phyloP scores from a whole-genome alignment of 2,888 invertebrate genomes.

The Ischnura elegans region DNA sequence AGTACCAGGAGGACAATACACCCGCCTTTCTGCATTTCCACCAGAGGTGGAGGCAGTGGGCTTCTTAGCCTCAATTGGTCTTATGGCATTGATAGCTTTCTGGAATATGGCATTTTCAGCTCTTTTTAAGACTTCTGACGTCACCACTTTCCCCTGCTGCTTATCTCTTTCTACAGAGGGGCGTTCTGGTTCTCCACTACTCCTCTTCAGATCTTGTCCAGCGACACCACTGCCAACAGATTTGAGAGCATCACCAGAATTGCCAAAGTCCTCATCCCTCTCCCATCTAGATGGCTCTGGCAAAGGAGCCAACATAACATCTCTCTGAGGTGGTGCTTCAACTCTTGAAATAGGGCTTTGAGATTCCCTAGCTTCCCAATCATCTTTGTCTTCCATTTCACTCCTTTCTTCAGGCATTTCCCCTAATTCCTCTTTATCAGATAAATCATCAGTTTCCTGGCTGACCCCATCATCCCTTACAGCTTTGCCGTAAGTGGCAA shows the following conservation, averaged over 20 bases:
- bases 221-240: constrained; percentile 36
- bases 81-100: constrained; percentile 90
- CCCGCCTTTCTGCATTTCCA: constrained; percentile 68
- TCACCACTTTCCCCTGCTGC: constrained; percentile 84
- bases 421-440: constrained; percentile 73
- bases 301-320: constrained; percentile 85
- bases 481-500: constrained; percentile 69
- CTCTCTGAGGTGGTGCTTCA: constrained; percentile 73
- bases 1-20: constrained; percentile 29
- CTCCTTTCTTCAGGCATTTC: constrained; percentile 71
- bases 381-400: constrained; percentile 46
- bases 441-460: constrained; percentile 80
- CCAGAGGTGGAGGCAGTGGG: constrained; percentile 70
- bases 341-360: constrained; percentile 68
- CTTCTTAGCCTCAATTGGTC: constrained; percentile 74
- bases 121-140: constrained; percentile 92
- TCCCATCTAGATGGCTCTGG: constrained; percentile 95
- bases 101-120: constrained; percentile 96
- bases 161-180: constrained; percentile 77
- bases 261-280: constrained; percentile 81
- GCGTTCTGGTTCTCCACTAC: constrained; percentile 34
- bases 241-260: constrained; percentile 52
- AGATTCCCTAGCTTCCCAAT: constrained; percentile 72
- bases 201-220: constrained; percentile 47
- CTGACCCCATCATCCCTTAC: constrained; percentile 69